phyloP scores from a whole-genome alignment of 2,797 vertebrate genomes.

The Sphenopsis melanotis region DNA sequence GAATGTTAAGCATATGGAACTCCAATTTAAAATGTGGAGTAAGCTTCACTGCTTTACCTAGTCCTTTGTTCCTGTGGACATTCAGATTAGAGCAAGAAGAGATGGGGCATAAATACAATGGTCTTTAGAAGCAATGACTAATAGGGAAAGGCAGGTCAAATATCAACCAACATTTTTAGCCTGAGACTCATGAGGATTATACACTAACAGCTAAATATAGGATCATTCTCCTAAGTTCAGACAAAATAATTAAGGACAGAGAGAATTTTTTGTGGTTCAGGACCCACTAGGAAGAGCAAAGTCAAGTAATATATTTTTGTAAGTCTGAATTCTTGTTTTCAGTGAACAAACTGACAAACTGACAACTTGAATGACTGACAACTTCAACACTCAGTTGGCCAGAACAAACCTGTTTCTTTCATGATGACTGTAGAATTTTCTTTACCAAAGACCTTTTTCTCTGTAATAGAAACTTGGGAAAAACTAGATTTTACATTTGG shows the following conservation, averaged over 20 bases:
- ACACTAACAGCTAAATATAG: conserved; percentile 4
- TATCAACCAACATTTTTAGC: conserved; percentile 10
- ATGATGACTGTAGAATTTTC: background rate
- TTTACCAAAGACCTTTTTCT: background rate
- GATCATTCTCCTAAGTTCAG: background rate
- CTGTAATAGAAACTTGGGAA: background rate
- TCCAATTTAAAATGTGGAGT: background rate
- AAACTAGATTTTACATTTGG: background rate
- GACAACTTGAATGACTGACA: background rate
- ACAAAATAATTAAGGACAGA: conserved; percentile 1
- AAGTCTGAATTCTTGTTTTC: background rate
- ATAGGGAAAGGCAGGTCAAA: conserved; percentile 12
- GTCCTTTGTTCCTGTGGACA: background rate
- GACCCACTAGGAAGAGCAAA: background rate
- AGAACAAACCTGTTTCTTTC: background rate
- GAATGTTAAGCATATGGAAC: background rate
- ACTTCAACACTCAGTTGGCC: background rate
- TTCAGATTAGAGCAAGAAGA: background rate
- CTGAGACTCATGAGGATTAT: background rate
- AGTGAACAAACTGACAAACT: background rate
- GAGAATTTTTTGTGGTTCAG: background rate
- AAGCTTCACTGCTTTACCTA: background rate
- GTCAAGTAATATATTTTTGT: background rate
- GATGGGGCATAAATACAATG: background rate
- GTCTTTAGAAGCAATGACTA: conserved; percentile 7